These are phyloP conservation scores for Pseudomyrmex concolor DNA, from an alignment of 1,140 invertebrate species.

Conservation along the genomic window DNA sequence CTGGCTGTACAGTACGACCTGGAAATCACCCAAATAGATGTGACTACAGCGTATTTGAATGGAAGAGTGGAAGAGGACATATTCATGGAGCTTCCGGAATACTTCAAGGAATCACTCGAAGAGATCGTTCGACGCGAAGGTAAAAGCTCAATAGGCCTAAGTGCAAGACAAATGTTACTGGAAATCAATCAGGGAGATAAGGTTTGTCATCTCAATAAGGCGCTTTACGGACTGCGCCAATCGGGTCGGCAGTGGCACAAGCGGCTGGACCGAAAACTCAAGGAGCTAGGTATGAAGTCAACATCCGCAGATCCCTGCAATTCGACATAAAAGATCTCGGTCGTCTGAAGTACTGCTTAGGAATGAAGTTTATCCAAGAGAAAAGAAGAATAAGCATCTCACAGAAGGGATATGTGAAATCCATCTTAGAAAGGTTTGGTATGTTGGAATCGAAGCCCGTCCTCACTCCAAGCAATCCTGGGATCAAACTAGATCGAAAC, in stretches of 20 bases:
- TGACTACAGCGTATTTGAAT: background rate
- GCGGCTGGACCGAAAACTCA: background rate
- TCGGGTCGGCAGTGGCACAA: constrained; percentile 38
- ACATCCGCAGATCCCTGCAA: background rate
- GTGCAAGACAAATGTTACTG: background rate
- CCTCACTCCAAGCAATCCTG: constrained; percentile 57
- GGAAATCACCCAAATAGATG: background rate
- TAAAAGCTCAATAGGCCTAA: background rate
- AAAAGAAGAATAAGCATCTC: constrained; percentile 2
- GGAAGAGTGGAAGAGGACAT: background rate
- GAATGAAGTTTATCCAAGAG: constrained; percentile 65
- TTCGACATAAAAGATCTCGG: constrained; percentile 67
- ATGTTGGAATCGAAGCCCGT: constrained; percentile 73
- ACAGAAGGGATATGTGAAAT: constrained; percentile 48
- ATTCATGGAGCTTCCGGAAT: background rate
- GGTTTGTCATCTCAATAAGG: constrained; percentile 27
- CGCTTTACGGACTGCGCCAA: constrained; percentile 54
- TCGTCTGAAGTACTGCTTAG: constrained; percentile 45
- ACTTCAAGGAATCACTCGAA: background rate
- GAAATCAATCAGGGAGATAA: background rate
- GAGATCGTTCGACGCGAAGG: background rate
- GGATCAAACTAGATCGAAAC: constrained; percentile 11
- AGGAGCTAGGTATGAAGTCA: background rate
- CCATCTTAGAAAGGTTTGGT: constrained; percentile 53
- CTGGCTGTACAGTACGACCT: background rate